Evolutionary conservation across 23 tunicate species (phyloP), one percentile per base, ranked within the genome.

Genomic region (Styela clava): DNA sequence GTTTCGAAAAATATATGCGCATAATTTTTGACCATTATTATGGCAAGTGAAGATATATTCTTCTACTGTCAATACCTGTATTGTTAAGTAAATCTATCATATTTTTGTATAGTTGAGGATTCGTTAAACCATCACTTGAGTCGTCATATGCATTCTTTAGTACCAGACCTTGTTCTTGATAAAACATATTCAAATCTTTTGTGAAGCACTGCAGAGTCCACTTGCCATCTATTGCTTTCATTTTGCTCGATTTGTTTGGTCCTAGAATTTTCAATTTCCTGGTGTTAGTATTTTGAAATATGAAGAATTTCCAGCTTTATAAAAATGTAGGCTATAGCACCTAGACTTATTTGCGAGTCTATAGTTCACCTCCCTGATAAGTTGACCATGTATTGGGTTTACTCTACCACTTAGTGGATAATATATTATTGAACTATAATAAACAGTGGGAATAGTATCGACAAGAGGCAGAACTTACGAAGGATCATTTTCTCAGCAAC

Each of bases 181-280:
- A 44, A 28, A 44, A 27, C 81, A 76, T 44, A 16, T 52, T 19
- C 12, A 25, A 26, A 26, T 52, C 81, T 44, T 44, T 25, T 24
- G 65, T 76, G 26, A 44, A 76, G 67, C 84, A 85, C 35, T 79
- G 84, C 18, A 85, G 51, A 25, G 82, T 69, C 89, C 89, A 85
- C 79, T 79, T 78, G 2, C 89, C 89, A 36, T 85, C 89, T 5
- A 79, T 52, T 51, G 83, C 33, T 32, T 69, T 78, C 16, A 63
- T 35, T 52, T 77, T 78, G 23, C 78, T 37, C 24, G 31, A 35
- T 35, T 78, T 78, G 63, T 33, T 85, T 33, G 81, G 25, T 33
- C 64, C 65, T 76, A 29, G 37, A 25, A 67, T n/a, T n/a, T n/a
- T n/a, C n/a, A 21, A 61, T 61, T 21, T 61, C 22, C 64, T 61